Evolutionary conservation across 2,888 invertebrate species (phyloP), one percentile per base, ranked within the genome.

Genomic region (Amiota minor): DNA sequence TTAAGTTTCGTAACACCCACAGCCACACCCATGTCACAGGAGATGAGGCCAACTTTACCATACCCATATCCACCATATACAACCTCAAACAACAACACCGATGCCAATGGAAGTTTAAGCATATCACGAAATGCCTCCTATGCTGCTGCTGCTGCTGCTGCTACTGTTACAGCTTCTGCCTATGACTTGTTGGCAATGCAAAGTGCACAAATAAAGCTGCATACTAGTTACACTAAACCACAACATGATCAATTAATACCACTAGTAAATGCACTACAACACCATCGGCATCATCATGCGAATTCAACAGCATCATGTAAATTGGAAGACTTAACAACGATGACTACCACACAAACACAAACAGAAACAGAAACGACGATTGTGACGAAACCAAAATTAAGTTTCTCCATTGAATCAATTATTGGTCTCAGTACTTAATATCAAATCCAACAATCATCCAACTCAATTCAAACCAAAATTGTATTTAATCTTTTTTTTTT

Each of bases 341-440:
- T 23, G 23, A 23, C 23, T 23, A 23, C 23, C 3, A 23, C n/a
- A n/a, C n/a, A n/a, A n/a, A n/a, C n/a, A n/a, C n/a, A 3, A 3
- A 23, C 23, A 23, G 2, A 23, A 23, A n/a, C 56, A 20, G 14
- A 50, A 35, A 35, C 35, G 23, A 73, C 49, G 23, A 74, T 71
- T 11, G 80, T 68, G 45, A 82, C 80, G 77, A 85, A 86, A 76
- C 88, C 88, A 47, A 88, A 88, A 76, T 73, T 88, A 70, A 88
- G 87, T 68, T 88, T 88, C 86, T 93, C 93, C 12, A 93, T 93
- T n/a, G 93, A 93, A 84, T 92, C 93, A n/a, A 93, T 94, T 76
- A 93, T 93, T 77, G 93, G 93, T n/a, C 91, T 92, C 49, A 91
- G 91, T 69, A 81, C 78, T 73, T 87, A 79, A 73, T 65, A 46